Percentiles rank a stretch among this genome's conserved stretches.
phyloP scores from a whole-genome alignment of 2,797 vertebrate genomes.

The Eospalax fontanierii region DNA sequence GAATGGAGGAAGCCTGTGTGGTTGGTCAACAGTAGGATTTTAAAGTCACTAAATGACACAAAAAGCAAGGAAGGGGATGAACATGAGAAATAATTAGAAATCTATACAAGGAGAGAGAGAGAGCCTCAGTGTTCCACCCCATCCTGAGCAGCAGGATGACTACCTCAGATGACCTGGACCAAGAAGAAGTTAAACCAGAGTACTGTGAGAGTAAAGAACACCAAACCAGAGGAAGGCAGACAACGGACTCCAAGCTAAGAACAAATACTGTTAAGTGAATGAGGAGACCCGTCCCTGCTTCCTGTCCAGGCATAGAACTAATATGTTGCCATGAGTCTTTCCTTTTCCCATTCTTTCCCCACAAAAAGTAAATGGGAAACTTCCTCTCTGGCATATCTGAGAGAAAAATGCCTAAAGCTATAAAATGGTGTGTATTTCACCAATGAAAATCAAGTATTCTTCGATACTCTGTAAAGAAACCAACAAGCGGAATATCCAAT shows the following conservation, averaged over 20 bases:
- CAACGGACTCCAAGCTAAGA: not conserved
- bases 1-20: not conserved
- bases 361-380: not conserved
- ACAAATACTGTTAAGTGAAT: not conserved
- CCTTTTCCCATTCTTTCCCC: not conserved
- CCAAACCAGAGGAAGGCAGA: not conserved
- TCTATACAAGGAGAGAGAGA: not conserved
- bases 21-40: not conserved
- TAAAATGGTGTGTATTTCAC: not conserved
- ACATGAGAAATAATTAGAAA: not conserved
- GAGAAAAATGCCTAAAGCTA: constrained; percentile 33
- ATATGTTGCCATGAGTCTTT: not conserved
- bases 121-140: not conserved
- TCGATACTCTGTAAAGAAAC: not conserved
- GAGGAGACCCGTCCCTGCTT: not conserved
- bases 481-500: constrained; percentile 24
- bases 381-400: not conserved
- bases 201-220: not conserved
- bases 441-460: constrained; percentile 19
- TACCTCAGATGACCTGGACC: not conserved
- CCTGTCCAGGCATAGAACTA: not conserved
- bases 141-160: not conserved
- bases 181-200: not conserved
- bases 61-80: not conserved
- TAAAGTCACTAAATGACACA: constrained; percentile 8